Evolutionary conservation across 2,888 invertebrate genomes (phyloP).

Genomic region (Chymomyza fuscimana): DNA sequence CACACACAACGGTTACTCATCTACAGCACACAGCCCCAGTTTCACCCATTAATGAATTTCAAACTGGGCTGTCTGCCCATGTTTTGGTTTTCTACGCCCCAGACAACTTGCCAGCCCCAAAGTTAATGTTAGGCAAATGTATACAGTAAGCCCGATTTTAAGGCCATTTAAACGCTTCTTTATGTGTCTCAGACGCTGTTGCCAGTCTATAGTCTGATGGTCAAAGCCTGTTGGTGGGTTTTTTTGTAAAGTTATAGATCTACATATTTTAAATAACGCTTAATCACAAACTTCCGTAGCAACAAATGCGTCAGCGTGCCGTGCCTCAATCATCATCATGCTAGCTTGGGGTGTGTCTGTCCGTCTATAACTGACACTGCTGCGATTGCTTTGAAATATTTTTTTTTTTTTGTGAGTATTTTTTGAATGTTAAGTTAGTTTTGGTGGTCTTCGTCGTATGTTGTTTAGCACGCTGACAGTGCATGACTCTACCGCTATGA

Average conservation of each 20-base stretch:
- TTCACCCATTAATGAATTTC: slow-evolving; percentile 50
- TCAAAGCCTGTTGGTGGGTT: slow-evolving; percentile 48
- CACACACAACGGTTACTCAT: slow-evolving; percentile 6
- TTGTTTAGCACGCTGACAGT: slow-evolving; percentile 59
- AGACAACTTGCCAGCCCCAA: slow-evolving; percentile 34
- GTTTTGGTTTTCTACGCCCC: neutral
- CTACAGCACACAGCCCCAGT: slow-evolving; percentile 39
- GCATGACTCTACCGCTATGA: slow-evolving; percentile 67
- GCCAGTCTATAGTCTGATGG: slow-evolving; percentile 10
- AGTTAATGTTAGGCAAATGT: slow-evolving; percentile 36
- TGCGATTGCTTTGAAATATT: slow-evolving; percentile 4
- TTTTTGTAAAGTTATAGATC: neutral
- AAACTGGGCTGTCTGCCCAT: slow-evolving; percentile 24
- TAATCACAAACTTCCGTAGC: slow-evolving; percentile 72
- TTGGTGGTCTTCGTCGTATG: neutral
- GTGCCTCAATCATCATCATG: slow-evolving; percentile 25
- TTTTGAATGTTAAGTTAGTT: neutral
- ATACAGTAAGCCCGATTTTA: slow-evolving; percentile 14
- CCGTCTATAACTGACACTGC: slow-evolving; percentile 16
- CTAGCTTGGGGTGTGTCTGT: slow-evolving; percentile 63
- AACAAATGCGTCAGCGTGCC: slow-evolving; percentile 64
- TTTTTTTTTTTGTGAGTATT: neutral
- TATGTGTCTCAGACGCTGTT: slow-evolving; percentile 33
- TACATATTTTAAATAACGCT: slow-evolving; percentile 34
- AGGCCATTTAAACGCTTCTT: slow-evolving; percentile 8